Percentiles rank a stretch among this genome's conserved stretches.
Conservation (phyloP, 2,113 vertebrate genomes). For the Puntigrus tetrazona region DNA sequence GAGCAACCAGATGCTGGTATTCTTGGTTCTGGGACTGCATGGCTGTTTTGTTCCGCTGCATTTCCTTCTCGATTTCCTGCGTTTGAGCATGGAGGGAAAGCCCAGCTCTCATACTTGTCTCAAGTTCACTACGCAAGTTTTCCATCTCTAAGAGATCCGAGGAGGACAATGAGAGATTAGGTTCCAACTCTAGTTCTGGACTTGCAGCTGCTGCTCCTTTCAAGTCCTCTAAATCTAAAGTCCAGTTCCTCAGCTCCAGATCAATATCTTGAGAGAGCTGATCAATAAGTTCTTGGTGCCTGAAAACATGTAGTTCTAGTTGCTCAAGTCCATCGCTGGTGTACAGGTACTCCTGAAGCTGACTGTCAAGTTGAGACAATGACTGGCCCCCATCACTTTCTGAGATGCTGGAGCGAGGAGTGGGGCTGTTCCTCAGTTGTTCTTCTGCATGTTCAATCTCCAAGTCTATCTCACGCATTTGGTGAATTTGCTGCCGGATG, state of each 20-base stretch:
- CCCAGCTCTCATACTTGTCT: conserved; percentile 82
- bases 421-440: conserved; percentile 73
- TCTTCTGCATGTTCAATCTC: conserved; percentile 84
- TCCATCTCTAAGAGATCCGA: conserved; percentile 73
- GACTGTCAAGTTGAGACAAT: conserved; percentile 56
- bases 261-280: conserved; percentile 86
- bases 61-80: conserved; percentile 84
- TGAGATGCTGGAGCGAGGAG: conserved; percentile 60
- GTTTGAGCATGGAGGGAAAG: conserved; percentile 81
- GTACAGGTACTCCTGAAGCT: conserved; percentile 73
- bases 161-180: conserved; percentile 49
- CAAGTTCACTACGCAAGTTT: conserved; percentile 79
- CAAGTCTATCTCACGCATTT: conserved; percentile 85
- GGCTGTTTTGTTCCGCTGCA: conserved; percentile 76
- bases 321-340: conserved; percentile 78
- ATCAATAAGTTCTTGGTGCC: conserved; percentile 82
- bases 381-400: conserved; percentile 50
- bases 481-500: conserved; percentile 88
- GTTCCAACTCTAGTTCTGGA: conserved; percentile 36
- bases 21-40: conserved; percentile 85
- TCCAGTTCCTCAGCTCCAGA: conserved; percentile 72
- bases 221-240: conserved; percentile 42
- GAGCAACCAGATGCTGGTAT: conserved; percentile 83
- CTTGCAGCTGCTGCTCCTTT: conserved; percentile 55
- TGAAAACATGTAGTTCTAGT: conserved; percentile 80